These are phyloP conservation scores for Goniozus legneri DNA, from an alignment of 1,140 invertebrate genomes.

Conservation along the genomic window DNA sequence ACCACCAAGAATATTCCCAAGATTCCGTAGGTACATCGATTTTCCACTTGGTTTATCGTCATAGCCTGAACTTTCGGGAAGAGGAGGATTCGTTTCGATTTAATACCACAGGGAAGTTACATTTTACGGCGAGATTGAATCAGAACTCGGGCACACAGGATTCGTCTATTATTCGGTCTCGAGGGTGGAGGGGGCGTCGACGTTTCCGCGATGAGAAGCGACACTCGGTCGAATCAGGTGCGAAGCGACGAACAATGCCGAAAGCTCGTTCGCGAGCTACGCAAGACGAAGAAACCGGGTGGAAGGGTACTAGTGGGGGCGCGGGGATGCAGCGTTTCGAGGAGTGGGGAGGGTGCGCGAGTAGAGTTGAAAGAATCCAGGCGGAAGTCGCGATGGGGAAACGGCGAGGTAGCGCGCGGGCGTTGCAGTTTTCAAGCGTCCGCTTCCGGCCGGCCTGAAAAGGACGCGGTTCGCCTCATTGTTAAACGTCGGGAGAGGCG, in stretches of 20 bases:
- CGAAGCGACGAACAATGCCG: not conserved
- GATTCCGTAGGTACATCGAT: too few relatives aligned
- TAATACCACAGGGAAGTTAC: too few relatives aligned
- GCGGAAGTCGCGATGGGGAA: constrained; percentile 20
- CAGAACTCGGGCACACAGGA: too few relatives aligned
- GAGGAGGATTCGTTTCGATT: too few relatives aligned
- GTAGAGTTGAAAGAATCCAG: constrained; percentile 36
- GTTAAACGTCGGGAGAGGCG: constrained; percentile 37
- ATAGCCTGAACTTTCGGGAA: too few relatives aligned
- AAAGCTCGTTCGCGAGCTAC: not conserved
- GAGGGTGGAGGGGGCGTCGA: too few relatives aligned
- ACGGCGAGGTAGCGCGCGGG: constrained; percentile 10
- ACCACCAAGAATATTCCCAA: too few relatives aligned
- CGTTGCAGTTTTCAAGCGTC: constrained; percentile 41
- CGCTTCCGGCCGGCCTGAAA: constrained; percentile 39
- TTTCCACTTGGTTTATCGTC: too few relatives aligned
- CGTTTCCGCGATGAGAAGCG: too few relatives aligned
- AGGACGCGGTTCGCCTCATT: constrained; percentile 41
- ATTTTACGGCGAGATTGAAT: too few relatives aligned
- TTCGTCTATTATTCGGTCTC: too few relatives aligned
- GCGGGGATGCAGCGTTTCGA: constrained; percentile 37
- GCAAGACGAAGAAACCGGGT: not conserved
- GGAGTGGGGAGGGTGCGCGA: not conserved
- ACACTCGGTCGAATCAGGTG: not conserved
- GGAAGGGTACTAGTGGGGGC: constrained; percentile 18